Base-by-base conservation (phyloP, 2,797 vertebrate species). In the Peromyscus attwateri region DNA sequence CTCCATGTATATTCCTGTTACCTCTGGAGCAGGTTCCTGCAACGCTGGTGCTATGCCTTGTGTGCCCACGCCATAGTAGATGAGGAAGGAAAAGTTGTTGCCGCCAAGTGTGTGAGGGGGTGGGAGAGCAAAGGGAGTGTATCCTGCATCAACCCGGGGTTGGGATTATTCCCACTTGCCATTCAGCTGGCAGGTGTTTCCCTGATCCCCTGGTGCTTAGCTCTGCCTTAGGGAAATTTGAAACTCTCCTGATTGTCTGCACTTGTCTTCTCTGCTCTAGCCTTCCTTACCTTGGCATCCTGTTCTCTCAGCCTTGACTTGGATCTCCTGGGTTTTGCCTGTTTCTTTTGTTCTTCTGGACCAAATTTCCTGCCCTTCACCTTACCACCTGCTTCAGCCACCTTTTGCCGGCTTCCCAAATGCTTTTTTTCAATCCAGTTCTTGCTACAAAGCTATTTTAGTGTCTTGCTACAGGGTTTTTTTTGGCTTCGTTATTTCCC, bases 391-490 rank as follows among this genome's bases (percentile, higher is more conserved):
- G 66, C 37, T 11, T 68, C 55, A 43, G 4, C 80, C 66, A 55
- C 66, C 55, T 70, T 89, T 55, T 37, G 49, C 73, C 87, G 70
- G 62, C 49, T 81, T 87, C 80, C 76, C 49, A 34, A 5, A 12
- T 79, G 4, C 43, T 70, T 57, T 85, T 40, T 40, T 40, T 40
- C 29, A 85, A 60, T 16, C 60, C 7, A n/a, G 0, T 73, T 87
- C 83, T 96, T 93, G 79, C 70, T 88, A 43, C 91, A 94, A 92
- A 89, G 68, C 19, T 84, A 70, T 94, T 94, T 94, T 92, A 6
- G 77, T 68, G 81, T 71, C 93, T 85, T 34, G 43, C 55, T 92
- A 2, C 71, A 60, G 68, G 40, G 0, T 77, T 79, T 80, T 80
- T 55, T 91, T 55, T 68, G 70, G 77, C 76, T 92, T 94, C 29